A percentile compares a stretch with the other conserved stretches of the same genome.
Conservation (phyloP, 2,797 vertebrate species). For the Lagodon rhomboides region DNA sequence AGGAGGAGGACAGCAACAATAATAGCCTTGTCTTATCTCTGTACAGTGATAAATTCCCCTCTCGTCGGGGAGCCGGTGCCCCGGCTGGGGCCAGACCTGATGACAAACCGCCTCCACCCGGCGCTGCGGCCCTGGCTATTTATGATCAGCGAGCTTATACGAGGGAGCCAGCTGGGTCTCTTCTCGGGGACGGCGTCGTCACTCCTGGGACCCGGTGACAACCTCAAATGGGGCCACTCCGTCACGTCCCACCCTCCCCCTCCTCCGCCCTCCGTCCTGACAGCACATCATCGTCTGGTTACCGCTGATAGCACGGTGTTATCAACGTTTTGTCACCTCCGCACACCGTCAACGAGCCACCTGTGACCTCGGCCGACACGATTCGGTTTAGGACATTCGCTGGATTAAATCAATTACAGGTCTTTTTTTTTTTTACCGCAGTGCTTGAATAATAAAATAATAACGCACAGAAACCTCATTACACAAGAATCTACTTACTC, state of each 20-base stretch:
- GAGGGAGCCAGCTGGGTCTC: constrained; percentile 54
- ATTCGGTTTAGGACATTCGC: neutral
- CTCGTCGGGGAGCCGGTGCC: constrained; percentile 62
- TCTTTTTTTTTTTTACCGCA: constrained; percentile 19
- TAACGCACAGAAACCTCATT: constrained; percentile 43
- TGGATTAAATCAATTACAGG: constrained; percentile 20
- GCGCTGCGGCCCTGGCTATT: constrained; percentile 62
- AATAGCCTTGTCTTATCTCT: constrained; percentile 83
- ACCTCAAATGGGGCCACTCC: constrained; percentile 54
- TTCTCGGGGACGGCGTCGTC: constrained; percentile 51
- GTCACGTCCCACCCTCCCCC: constrained; percentile 31
- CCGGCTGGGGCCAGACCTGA: constrained; percentile 63
- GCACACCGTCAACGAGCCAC: neutral
- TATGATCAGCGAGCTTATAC: constrained; percentile 61
- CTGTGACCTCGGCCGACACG: neutral
- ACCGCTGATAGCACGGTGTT: constrained; percentile 15
- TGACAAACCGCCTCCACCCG: constrained; percentile 77
- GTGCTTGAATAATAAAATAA: constrained; percentile 21
- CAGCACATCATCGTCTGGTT: constrained; percentile 46
- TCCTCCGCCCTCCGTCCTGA: constrained; percentile 20
- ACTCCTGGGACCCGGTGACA: constrained; percentile 58
- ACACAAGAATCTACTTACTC: constrained; percentile 33
- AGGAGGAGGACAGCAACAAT: constrained; percentile 76
- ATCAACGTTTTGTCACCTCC: neutral
- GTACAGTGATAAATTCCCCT: constrained; percentile 79